Conservation (phyloP, 2,113 vertebrate species). For the Todiramphus saurophagus region DNA sequence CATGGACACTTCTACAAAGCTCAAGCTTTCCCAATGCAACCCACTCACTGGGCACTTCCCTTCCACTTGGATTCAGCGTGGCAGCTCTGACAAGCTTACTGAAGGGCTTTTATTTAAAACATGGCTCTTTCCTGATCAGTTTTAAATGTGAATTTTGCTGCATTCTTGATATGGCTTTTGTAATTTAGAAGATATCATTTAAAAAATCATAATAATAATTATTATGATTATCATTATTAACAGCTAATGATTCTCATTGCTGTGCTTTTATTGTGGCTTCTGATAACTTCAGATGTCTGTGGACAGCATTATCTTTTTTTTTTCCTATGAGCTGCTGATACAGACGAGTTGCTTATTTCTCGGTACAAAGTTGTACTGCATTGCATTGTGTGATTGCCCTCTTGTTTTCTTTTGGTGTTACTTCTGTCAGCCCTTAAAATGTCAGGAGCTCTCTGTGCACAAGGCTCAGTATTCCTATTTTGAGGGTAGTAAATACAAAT, state of each 20-base stretch:
- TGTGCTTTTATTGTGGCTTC: neutral
- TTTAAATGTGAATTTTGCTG: neutral
- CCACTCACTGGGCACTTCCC: neutral
- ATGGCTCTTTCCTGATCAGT: neutral
- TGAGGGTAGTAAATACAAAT: neutral
- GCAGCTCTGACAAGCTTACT: neutral
- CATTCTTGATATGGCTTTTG: neutral
- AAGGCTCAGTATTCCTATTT: neutral
- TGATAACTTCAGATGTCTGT: neutral
- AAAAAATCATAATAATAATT: neutral
- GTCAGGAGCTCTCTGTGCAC: neutral
- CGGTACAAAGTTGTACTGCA: neutral
- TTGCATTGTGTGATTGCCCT: neutral
- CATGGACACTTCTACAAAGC: constrained; percentile 12
- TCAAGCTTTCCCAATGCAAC: neutral
- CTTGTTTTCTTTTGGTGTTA: neutral
- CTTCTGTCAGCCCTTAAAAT: neutral
- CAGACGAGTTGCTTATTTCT: neutral
- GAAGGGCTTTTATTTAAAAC: neutral
- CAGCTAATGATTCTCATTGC: neutral
- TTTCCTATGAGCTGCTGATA: neutral
- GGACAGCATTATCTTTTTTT: neutral
- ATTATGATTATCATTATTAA: neutral
- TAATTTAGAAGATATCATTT: neutral
- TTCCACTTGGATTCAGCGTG: neutral